Conservation (phyloP, 2,797 vertebrate genomes). For the Cynopterus sphinx region DNA sequence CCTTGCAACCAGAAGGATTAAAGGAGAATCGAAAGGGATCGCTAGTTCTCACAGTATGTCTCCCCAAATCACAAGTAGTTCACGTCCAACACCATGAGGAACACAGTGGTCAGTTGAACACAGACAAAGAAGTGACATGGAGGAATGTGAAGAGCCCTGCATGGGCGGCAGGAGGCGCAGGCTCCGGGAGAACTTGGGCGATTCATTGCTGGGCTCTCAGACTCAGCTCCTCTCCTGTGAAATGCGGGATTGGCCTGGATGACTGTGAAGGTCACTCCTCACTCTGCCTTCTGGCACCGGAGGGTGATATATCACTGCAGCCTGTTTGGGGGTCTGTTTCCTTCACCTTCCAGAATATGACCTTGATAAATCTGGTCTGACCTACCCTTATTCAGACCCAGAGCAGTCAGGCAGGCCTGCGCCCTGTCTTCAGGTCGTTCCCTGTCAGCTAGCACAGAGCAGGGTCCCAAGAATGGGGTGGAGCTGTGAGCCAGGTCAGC, state of each 20-base stretch:
- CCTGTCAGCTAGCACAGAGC: neutral
- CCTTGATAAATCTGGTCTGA: neutral
- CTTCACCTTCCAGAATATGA: neutral
- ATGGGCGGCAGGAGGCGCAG: neutral
- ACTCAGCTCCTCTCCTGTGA: neutral
- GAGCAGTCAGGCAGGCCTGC: neutral
- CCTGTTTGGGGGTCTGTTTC: neutral
- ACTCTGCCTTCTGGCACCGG: neutral
- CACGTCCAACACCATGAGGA: neutral
- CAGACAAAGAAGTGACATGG: fast-evolving
- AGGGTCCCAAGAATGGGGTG: neutral
- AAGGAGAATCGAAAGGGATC: neutral
- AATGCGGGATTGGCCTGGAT: neutral
- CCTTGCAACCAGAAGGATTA: neutral
- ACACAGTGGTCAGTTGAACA: neutral
- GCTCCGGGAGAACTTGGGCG: neutral
- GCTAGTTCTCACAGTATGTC: neutral
- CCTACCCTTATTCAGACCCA: neutral
- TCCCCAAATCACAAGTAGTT: neutral
- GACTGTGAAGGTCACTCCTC: neutral
- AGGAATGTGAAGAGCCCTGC: neutral
- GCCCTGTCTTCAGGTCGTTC: neutral
- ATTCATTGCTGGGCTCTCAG: neutral
- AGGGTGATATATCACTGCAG: neutral
- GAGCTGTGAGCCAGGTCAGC: neutral